Base-by-base conservation (phyloP, 2,797 vertebrate species). In the Enteromius trimaculatus region DNA sequence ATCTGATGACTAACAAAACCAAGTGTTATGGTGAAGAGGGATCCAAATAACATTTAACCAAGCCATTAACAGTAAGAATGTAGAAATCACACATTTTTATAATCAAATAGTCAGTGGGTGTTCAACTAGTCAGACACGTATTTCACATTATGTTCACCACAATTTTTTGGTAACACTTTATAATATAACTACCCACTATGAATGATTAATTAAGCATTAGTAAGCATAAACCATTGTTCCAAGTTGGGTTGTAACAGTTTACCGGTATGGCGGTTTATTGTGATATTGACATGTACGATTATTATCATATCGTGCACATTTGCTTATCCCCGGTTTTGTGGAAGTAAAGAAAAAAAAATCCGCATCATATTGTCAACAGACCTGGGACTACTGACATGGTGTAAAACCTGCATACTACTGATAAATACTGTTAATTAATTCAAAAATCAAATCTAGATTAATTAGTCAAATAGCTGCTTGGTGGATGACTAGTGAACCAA, bases 1-100 rank as follows among this genome's bases (percentile, higher is more conserved):
- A 4, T 96, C 95, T 1, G 95, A 96, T 0, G 95, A 92, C 98
- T 99, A 91, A 29, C 16, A 77, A 13, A 82, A 62, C 77, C 9
- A n/a, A 13, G 64, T 11, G 47, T 58, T 80, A 69, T 58, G 34
- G 31, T 39, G 39, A 58, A 21, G 34, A 26, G 31, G 53, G 23
- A 62, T 44, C 34, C 34, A 58, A 23, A 37, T 29, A 10, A 29
- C 10, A 70, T 66, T 39, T 31, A 78, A 11, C 10, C 42, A 65
- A 78, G 60, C 4, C 49, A 66, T 88, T 53, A 47, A 34, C 1
- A 16, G 7, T 31, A 49, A 16, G 69, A 14, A 10, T 39, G 65
- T 68, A 19, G 39, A 68, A 68, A 68, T 4, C 19, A 66, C 4
- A 66, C 34, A 68, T 29, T 71, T 71, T 49, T 23, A 71, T 29